These are phyloP conservation scores for Corythornis vintsioides DNA, from an alignment of 2,113 vertebrate species.

Conservation along the genomic window DNA sequence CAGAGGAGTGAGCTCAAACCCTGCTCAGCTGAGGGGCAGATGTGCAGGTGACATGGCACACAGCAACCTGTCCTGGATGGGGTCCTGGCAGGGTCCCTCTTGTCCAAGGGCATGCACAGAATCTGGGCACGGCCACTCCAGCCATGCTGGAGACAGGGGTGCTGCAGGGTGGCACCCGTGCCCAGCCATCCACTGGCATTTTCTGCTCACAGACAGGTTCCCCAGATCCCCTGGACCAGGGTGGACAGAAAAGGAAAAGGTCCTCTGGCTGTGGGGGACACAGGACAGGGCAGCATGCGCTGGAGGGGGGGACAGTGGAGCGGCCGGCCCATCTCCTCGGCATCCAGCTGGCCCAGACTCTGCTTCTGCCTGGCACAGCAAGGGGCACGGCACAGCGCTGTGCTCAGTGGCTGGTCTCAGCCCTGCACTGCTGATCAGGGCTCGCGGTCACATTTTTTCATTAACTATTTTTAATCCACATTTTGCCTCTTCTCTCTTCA, in stretches of 20 bases:
- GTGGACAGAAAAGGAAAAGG: neutral
- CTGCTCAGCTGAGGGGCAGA: neutral
- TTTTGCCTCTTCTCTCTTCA: constrained; percentile 22
- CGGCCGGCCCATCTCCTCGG: neutral
- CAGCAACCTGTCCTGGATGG: neutral
- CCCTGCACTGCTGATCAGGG: neutral
- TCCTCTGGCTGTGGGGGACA: fast-evolving
- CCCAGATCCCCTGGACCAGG: neutral
- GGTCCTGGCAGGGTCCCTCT: neutral
- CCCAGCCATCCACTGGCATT: fast-evolving
- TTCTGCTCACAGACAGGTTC: neutral
- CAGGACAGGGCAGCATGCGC: neutral
- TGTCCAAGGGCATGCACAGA: neutral
- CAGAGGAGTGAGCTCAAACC: fast-evolving
- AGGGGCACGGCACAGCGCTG: neutral
- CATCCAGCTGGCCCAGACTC: fast-evolving
- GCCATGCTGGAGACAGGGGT: fast-evolving
- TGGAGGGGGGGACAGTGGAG: fast-evolving
- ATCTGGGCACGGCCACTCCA: fast-evolving
- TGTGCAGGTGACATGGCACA: neutral
- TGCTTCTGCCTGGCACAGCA: neutral
- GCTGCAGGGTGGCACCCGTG: fast-evolving
- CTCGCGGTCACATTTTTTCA: constrained; percentile 51
- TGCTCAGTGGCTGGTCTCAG: neutral
- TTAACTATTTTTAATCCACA: constrained; percentile 60